Percentiles rank a stretch among this genome's conserved stretches.
Conservation (phyloP, 2,888 invertebrate genomes). For the Chaetoderma sp. region DNA sequence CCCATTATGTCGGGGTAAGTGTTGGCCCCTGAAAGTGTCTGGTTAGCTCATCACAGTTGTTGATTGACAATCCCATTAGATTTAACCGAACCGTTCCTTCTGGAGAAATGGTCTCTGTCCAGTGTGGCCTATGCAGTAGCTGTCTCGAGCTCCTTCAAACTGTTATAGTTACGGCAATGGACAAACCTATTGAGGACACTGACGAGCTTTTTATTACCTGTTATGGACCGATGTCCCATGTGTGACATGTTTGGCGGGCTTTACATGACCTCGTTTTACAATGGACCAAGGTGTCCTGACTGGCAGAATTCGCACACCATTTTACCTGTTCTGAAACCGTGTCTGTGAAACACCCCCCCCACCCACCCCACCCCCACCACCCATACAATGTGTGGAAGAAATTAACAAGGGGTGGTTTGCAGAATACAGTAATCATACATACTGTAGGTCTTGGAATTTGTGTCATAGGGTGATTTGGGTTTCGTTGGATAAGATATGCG, state of each 20-base stretch:
- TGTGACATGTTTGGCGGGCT: conserved; percentile 17
- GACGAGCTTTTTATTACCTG: conserved; percentile 23
- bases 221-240: conserved; percentile 16
- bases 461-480: no score
- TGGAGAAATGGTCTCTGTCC: neutral
- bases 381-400: conserved; percentile 7
- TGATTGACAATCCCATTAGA: no score
- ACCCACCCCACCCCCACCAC: no score
- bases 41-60: conserved; percentile 23
- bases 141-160: conserved; percentile 19
- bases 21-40: conserved; percentile 18
- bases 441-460: no score
- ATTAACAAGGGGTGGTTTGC: no score
- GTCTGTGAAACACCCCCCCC: no score
- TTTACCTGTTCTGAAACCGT: neutral
- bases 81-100: conserved; percentile 2
- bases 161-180: conserved; percentile 13
- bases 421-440: no score
- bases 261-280: conserved; percentile 1
- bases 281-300: conserved; percentile 20
- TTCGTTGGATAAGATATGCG: no score
- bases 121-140: neutral
- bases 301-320: conserved; percentile 10
- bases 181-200: conserved; percentile 21
- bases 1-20: conserved; percentile 27